These are phyloP conservation scores for Paralichthys olivaceus DNA, from an alignment of 2,113 vertebrate genomes.

Conservation along the genomic window DNA sequence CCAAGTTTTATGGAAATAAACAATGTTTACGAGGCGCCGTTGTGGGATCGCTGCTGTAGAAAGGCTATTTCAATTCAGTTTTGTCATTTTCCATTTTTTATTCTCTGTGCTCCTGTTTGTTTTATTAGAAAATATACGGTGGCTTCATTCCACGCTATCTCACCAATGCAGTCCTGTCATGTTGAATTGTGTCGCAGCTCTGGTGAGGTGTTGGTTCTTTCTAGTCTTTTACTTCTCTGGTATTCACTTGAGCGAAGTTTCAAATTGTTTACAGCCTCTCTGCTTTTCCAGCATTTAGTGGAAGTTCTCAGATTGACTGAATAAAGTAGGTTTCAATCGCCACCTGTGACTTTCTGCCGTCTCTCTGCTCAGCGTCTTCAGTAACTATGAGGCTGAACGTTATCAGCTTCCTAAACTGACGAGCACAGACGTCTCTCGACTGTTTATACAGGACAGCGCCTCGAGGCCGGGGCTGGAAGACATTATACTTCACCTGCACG, in stretches of 20 bases:
- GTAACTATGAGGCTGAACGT: neutral
- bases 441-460: neutral
- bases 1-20: conserved; percentile 58
- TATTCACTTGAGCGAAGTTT: neutral
- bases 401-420: neutral
- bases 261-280: conserved; percentile 12
- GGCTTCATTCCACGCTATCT: conserved; percentile 13
- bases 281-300: neutral
- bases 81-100: conserved; percentile 44
- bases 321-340: neutral
- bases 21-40: conserved; percentile 41
- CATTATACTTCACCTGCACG: conserved; percentile 8
- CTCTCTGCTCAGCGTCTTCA: too few relatives aligned
- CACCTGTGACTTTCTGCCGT: neutral
- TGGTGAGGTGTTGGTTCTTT: conserved; percentile 6
- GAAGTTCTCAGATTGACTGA: neutral
- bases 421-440: neutral
- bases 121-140: conserved; percentile 41
- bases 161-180: neutral
- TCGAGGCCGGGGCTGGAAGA: neutral
- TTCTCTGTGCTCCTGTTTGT: conserved; percentile 11
- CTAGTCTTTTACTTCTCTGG: conserved; percentile 7
- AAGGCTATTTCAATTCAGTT: conserved; percentile 50
- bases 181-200: conserved; percentile 3
- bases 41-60: conserved; percentile 27